Percentiles rank a stretch among this genome's conserved stretches.
Evolutionary conservation across 2,797 vertebrate genomes (phyloP).

Genomic region (Anguilla megastoma): DNA sequence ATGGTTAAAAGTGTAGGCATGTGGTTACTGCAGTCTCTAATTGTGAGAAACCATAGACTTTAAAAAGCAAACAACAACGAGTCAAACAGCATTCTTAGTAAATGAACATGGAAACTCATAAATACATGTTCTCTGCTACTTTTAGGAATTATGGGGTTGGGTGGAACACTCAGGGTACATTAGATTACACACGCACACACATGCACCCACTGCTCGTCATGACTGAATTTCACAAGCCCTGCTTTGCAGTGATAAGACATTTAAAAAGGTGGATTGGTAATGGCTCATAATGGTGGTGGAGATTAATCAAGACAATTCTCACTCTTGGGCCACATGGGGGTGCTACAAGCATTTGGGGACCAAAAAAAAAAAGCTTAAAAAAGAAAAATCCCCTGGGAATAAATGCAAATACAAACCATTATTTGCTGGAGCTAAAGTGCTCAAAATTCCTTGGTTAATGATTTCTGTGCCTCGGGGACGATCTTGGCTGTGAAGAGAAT

Average conservation of each 20-base stretch:
- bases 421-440: not conserved
- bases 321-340: not conserved
- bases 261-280: not conserved
- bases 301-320: not conserved
- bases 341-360: not conserved
- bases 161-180: not conserved
- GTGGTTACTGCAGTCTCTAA: not conserved
- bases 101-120: not conserved
- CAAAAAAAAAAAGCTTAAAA: not conserved
- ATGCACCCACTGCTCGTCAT: not conserved
- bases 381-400: too few species aligned
- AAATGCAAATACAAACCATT: not conserved
- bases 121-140: not conserved
- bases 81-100: not conserved
- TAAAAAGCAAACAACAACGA: not conserved
- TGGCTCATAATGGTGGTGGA: not conserved
- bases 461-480: not conserved
- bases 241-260: not conserved
- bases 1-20: not conserved
- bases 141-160: not conserved
- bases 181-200: not conserved
- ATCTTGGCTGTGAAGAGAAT: not conserved
- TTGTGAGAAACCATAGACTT: not conserved
- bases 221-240: not conserved
- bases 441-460: not conserved